Evolutionary conservation across 2,888 invertebrate species (phyloP).

Genomic region (Leucoma salicis): DNA sequence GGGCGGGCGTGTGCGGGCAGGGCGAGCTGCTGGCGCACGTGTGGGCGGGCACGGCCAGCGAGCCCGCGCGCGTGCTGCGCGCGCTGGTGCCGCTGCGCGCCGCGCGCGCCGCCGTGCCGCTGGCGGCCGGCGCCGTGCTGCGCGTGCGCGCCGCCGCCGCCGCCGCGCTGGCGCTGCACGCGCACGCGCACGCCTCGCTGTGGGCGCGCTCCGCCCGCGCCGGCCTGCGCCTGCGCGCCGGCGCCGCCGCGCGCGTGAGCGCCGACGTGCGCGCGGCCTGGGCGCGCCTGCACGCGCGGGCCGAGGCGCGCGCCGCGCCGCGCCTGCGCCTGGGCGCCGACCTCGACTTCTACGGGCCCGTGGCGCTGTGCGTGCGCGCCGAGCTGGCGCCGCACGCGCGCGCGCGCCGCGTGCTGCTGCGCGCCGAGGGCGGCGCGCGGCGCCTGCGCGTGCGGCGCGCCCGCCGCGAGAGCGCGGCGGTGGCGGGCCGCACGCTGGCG

Average conservation of each 20-base stretch:
- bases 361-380: conserved; percentile 61
- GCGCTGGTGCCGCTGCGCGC: conserved; percentile 24
- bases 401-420: conserved; percentile 14
- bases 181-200: conserved; percentile 26
- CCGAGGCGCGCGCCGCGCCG: conserved; percentile 14
- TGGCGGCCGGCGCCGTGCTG: conserved; percentile 23
- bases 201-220: conserved; percentile 40
- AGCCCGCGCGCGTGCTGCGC: conserved; percentile 54
- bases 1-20: too few species aligned
- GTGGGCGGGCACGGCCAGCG: conserved; percentile 63
- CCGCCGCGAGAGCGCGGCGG: conserved; percentile 15
- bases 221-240: conserved; percentile 15
- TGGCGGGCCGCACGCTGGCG: conserved; percentile 41
- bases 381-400: conserved; percentile 22
- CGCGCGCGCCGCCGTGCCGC: conserved; percentile 15
- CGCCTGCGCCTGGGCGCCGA: conserved; percentile 41
- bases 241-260: conserved; percentile 20
- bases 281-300: conserved; percentile 25
- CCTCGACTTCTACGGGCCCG: conserved; percentile 60
- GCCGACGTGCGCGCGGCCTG: conserved; percentile 40
- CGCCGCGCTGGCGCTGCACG: conserved; percentile 32
- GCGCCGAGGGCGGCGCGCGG: neutral
- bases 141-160: conserved; percentile 20
- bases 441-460: conserved; percentile 15
- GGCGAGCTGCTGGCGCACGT: conserved; percentile 63